Evolutionary conservation across 2,113 vertebrate genomes (phyloP).

Genomic region (Cariama cristata): DNA sequence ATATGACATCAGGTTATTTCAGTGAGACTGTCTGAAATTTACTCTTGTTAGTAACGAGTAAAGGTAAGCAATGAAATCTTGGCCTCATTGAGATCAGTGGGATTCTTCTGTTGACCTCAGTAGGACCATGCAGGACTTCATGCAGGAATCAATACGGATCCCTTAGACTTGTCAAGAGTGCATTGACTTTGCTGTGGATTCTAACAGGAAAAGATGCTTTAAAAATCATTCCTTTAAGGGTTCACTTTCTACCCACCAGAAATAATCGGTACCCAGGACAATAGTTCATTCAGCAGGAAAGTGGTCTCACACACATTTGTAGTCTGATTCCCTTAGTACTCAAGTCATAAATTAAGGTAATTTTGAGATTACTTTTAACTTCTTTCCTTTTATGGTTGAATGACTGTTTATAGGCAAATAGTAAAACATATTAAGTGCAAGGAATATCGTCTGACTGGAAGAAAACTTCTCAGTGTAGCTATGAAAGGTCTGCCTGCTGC

Average conservation of each 20-base stretch:
- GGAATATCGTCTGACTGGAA: neutral
- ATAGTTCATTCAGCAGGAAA: neutral
- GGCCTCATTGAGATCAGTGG: neutral
- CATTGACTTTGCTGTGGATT: neutral
- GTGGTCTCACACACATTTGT: neutral
- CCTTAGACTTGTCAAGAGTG: neutral
- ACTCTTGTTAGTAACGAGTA: neutral
- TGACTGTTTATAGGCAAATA: neutral
- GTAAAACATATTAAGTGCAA: neutral
- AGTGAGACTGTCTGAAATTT: neutral
- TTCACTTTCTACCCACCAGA: neutral
- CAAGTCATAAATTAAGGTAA: neutral
- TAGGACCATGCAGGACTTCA: neutral
- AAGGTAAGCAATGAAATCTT: neutral
- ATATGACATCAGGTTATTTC: neutral
- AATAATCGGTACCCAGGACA: neutral
- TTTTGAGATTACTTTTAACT: neutral
- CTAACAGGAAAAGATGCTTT: neutral
- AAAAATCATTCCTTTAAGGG: neutral
- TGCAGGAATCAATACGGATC: neutral
- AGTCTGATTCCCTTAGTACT: neutral
- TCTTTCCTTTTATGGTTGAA: neutral
- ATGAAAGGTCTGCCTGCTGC: neutral
- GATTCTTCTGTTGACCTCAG: neutral
- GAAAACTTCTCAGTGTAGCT: neutral